Percentiles rank a stretch among this genome's conserved stretches.
Conservation (phyloP, 1,140 invertebrate species). For the Ceratosolen solmsi region DNA sequence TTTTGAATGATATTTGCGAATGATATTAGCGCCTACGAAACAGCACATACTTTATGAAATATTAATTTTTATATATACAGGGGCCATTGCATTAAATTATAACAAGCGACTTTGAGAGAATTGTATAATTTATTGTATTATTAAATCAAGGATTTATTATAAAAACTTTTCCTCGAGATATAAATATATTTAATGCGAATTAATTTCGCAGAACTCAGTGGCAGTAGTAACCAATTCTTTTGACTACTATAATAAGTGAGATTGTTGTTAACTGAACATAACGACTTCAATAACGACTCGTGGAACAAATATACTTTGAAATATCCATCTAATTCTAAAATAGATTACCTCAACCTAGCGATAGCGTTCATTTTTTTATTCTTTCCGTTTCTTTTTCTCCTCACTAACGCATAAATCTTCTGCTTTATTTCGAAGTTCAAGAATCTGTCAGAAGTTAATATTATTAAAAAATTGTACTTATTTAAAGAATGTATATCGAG, state of each 20-base stretch:
- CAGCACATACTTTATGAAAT: too few relatives aligned
- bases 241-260: constrained; percentile 8
- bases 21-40: too few relatives aligned
- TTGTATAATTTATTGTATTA: too few relatives aligned
- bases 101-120: too few relatives aligned
- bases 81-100: too few relatives aligned
- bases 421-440: neutral
- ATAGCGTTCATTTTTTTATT: neutral
- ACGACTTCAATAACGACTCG: neutral
- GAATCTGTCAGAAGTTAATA: constrained; percentile 33
- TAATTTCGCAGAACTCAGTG: too few relatives aligned
- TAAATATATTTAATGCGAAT: too few relatives aligned
- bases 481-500: constrained; percentile 30
- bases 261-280: neutral
- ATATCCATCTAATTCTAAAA: neutral
- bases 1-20: too few relatives aligned
- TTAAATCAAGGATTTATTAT: too few relatives aligned
- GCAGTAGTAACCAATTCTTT: too few relatives aligned
- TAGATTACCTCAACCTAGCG: neutral
- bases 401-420: neutral
- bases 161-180: too few relatives aligned
- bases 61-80: too few relatives aligned
- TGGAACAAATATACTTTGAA: neutral
- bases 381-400: neutral
- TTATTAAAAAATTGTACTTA: constrained; percentile 39